Evolutionary conservation across 2,888 invertebrate species (phyloP).

Genomic region (Globia sparganii): DNA sequence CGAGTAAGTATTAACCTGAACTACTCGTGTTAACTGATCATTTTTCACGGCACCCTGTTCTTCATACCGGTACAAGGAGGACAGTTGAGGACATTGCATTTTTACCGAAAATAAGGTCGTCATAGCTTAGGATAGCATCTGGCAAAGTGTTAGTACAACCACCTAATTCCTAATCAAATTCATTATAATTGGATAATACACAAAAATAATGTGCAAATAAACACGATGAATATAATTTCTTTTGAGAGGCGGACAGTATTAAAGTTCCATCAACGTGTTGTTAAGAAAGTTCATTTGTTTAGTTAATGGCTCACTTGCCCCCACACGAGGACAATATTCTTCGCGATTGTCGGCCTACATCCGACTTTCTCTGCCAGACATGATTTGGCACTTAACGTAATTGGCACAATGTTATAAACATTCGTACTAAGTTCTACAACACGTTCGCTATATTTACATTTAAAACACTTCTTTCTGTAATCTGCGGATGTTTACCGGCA

Average conservation of each 20-base stretch:
- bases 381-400: slow-evolving; percentile 83
- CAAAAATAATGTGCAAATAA: background rate
- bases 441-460: slow-evolving; percentile 45
- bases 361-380: slow-evolving; percentile 76
- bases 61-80: background rate
- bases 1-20: slow-evolving; percentile 91
- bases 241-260: slow-evolving; percentile 24
- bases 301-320: slow-evolving; percentile 65
- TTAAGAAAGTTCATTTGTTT: slow-evolving; percentile 64
- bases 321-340: slow-evolving; percentile 68
- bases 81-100: background rate
- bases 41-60: slow-evolving; percentile 17
- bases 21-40: slow-evolving; percentile 47
- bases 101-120: background rate
- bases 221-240: background rate
- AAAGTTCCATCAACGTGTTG: slow-evolving; percentile 52
- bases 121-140: background rate
- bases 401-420: slow-evolving; percentile 69
- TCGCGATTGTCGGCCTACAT: slow-evolving; percentile 72
- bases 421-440: slow-evolving; percentile 52
- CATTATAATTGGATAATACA: background rate
- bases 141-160: background rate
- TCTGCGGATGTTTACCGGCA: slow-evolving; percentile 44
- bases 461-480: slow-evolving; percentile 45
- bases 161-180: background rate